phyloP scores from a whole-genome alignment of 2,113 vertebrate species.

The Poecilia latipinna region DNA sequence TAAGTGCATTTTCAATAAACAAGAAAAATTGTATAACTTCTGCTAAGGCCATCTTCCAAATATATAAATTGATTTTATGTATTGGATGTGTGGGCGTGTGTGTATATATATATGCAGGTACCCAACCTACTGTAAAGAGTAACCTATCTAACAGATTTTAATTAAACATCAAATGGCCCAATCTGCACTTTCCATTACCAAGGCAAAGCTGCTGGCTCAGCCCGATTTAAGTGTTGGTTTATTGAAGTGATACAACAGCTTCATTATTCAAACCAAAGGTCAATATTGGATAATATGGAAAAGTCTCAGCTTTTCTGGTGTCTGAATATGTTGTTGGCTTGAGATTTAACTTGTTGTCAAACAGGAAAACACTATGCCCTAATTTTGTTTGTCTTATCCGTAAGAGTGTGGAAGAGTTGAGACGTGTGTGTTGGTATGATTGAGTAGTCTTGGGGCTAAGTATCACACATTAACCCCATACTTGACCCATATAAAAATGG shows the following conservation, averaged over 20 bases:
- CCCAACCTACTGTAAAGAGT: slow-evolving; percentile 36
- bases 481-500: slow-evolving; percentile 70
- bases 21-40: neutral
- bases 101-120: slow-evolving; percentile 5
- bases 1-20: neutral
- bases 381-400: slow-evolving; percentile 57
- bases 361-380: slow-evolving; percentile 16
- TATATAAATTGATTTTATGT: slow-evolving; percentile 21
- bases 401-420: slow-evolving; percentile 22
- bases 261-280: slow-evolving; percentile 80
- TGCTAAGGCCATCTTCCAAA: neutral
- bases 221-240: slow-evolving; percentile 78
- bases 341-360: slow-evolving; percentile 59
- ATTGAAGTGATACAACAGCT: slow-evolving; percentile 74
- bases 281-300: slow-evolving; percentile 44
- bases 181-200: slow-evolving; percentile 70
- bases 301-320: slow-evolving; percentile 54
- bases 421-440: slow-evolving; percentile 36
- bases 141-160: slow-evolving; percentile 67
- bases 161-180: slow-evolving; percentile 78
- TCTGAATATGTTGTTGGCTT: slow-evolving; percentile 56
- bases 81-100: slow-evolving; percentile 3
- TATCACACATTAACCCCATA: slow-evolving; percentile 71
- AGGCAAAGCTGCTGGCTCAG: slow-evolving; percentile 76
- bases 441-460: slow-evolving; percentile 48